These are phyloP conservation scores for Heliothis subflexa DNA, from an alignment of 1,140 invertebrate genomes.

Conservation along the genomic window DNA sequence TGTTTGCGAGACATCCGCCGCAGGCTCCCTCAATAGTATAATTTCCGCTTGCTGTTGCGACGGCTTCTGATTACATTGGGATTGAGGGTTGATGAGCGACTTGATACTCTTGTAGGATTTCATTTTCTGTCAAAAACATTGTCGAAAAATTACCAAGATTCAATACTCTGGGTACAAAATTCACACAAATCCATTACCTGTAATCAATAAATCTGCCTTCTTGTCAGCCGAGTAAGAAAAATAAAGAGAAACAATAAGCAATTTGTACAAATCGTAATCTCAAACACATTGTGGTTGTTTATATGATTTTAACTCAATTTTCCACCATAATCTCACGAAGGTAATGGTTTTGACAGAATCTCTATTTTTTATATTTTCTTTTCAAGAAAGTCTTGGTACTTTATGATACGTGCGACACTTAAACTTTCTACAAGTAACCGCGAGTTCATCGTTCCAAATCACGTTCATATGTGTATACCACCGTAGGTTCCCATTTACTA, in stretches of 20 bases:
- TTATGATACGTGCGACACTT: slow-evolving; percentile 30
- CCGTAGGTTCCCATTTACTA: slow-evolving; percentile 8
- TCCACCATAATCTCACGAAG: background rate
- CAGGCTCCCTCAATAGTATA: slow-evolving; percentile 55
- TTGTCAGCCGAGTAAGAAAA: too few species aligned
- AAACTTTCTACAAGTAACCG: slow-evolving; percentile 20
- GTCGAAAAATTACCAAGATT: background rate
- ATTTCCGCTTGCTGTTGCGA: slow-evolving; percentile 55
- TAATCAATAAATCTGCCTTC: too few species aligned
- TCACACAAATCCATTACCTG: too few species aligned
- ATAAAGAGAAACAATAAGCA: background rate
- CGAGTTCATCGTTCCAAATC: slow-evolving; percentile 27
- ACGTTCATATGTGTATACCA: slow-evolving; percentile 4
- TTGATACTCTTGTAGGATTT: slow-evolving; percentile 15
- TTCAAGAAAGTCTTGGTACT: slow-evolving; percentile 5
- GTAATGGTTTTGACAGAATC: slow-evolving; percentile 11
- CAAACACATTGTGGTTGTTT: background rate
- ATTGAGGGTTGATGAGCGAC: slow-evolving; percentile 29
- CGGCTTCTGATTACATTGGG: slow-evolving; percentile 47
- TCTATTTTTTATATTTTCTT: slow-evolving; percentile 25
- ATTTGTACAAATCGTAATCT: background rate
- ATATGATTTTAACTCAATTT: background rate
- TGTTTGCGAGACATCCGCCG: slow-evolving; percentile 52
- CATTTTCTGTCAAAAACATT: background rate
- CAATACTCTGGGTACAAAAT: background rate